Percentiles rank a stretch among this genome's conserved stretches.
phyloP scores from a whole-genome alignment of 2,888 invertebrate genomes.

The Dryocosmus kuriphilus region DNA sequence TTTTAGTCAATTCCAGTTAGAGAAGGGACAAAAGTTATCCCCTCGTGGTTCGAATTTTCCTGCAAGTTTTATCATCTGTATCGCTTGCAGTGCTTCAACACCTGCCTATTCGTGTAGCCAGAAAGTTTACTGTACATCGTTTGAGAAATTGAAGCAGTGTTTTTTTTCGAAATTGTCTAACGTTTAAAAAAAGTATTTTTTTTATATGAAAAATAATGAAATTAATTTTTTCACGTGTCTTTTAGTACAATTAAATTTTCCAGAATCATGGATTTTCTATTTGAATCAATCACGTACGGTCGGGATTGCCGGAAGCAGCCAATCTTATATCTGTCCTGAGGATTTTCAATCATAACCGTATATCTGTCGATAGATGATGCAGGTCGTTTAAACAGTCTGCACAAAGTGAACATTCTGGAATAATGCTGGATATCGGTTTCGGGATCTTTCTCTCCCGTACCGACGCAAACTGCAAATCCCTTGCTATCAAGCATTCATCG shows the following conservation, averaged over 20 bases:
- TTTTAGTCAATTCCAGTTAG: constrained; percentile 35
- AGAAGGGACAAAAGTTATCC: constrained; percentile 55
- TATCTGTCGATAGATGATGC: background rate
- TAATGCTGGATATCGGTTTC: background rate
- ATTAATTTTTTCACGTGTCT: no score
- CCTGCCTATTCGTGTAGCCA: constrained; percentile 60
- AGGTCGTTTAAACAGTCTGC: background rate
- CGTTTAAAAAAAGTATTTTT: background rate
- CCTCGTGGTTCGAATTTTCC: constrained; percentile 66
- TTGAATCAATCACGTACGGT: background rate
- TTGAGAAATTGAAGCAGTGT: constrained; percentile 19
- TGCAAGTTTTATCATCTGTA: constrained; percentile 72
- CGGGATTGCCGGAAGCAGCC: background rate
- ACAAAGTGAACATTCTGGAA: constrained; percentile 1
- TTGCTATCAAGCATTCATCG: background rate
- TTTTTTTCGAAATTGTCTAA: background rate
- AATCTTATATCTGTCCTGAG: background rate
- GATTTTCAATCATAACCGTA: background rate
- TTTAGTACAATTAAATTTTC: background rate
- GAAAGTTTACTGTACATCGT: constrained; percentile 35
- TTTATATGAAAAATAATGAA: background rate
- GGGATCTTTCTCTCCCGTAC: background rate
- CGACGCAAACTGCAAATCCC: background rate
- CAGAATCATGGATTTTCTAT: background rate
- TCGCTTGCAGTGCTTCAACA: constrained; percentile 69